A percentile compares a stretch with the other conserved stretches of the same genome.
Evolutionary conservation across 2,113 vertebrate species (phyloP).

Genomic region (Pseudopipra pipra): DNA sequence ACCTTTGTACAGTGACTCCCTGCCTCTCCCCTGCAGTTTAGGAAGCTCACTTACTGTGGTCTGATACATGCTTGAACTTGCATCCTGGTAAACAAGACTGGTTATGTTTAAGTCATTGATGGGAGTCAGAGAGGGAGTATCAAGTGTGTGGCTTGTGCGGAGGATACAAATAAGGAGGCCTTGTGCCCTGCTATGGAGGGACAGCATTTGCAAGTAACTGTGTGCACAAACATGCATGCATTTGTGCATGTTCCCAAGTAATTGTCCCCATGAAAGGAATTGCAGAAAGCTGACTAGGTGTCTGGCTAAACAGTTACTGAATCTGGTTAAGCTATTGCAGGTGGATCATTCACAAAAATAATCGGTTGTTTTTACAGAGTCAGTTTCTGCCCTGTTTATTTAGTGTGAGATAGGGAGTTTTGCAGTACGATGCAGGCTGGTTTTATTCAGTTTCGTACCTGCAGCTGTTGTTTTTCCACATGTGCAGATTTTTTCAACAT

Average conservation of each 20-base stretch:
- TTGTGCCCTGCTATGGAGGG: neutral
- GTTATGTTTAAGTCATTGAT: neutral
- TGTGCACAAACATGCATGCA: accelerated
- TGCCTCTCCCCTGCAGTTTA: neutral
- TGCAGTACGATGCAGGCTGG: neutral
- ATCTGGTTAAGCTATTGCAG: neutral
- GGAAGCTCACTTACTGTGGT: neutral
- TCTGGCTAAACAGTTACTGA: neutral
- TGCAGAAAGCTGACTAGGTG: neutral
- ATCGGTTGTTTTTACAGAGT: neutral
- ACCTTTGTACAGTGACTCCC: neutral
- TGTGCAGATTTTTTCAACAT: neutral
- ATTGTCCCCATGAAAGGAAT: accelerated
- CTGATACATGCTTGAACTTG: neutral
- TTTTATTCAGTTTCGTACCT: neutral
- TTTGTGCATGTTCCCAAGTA: accelerated
- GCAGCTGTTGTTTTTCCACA: neutral
- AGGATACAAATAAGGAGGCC: neutral
- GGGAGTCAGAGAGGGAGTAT: neutral
- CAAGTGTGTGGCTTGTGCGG: neutral
- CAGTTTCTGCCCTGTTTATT: neutral
- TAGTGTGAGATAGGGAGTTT: neutral
- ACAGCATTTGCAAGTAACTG: neutral
- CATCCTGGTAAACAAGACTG: neutral
- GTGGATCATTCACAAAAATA: neutral